A percentile compares a stretch with the other conserved stretches of the same genome.
phyloP scores from a whole-genome alignment of 2,113 vertebrate species.

The Pyrgilauda ruficollis region DNA sequence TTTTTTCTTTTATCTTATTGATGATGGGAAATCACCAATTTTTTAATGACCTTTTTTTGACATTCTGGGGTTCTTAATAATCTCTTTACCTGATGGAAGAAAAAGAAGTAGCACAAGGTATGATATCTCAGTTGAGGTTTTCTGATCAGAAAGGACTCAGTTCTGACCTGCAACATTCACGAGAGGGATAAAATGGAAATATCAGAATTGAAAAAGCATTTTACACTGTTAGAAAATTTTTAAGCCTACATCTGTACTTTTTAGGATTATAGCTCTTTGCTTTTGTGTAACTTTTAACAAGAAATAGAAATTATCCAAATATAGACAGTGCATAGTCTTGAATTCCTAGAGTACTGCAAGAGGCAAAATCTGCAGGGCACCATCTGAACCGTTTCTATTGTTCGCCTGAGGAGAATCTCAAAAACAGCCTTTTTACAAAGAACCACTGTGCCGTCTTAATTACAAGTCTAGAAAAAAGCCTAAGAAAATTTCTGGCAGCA shows the following conservation, averaged over 20 bases:
- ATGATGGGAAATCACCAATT: not conserved
- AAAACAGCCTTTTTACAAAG: slow-evolving; percentile 8
- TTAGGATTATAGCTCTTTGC: not conserved
- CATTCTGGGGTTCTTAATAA: not conserved
- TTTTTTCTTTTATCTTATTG: not conserved
- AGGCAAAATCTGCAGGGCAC: not conserved
- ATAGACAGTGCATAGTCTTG: not conserved
- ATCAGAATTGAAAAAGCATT: not conserved
- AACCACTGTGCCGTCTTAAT: not conserved
- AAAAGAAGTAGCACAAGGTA: not conserved
- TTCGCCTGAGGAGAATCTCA: not conserved
- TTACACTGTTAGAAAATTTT: not conserved
- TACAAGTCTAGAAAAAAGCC: not conserved
- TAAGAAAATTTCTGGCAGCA: not conserved
- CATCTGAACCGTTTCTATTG: not conserved
- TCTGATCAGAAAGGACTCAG: not conserved
- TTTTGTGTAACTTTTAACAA: not conserved
- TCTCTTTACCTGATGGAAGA: not conserved
- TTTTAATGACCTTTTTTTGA: not conserved
- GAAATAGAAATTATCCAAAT: not conserved
- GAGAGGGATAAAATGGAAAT: not conserved
- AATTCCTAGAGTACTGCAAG: not conserved
- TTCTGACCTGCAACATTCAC: not conserved
- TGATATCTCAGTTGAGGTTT: not conserved
- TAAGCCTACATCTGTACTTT: not conserved